These are phyloP conservation scores for Acanthurus leucopareius DNA, from an alignment of 2,797 vertebrate species.

Conservation along the genomic window DNA sequence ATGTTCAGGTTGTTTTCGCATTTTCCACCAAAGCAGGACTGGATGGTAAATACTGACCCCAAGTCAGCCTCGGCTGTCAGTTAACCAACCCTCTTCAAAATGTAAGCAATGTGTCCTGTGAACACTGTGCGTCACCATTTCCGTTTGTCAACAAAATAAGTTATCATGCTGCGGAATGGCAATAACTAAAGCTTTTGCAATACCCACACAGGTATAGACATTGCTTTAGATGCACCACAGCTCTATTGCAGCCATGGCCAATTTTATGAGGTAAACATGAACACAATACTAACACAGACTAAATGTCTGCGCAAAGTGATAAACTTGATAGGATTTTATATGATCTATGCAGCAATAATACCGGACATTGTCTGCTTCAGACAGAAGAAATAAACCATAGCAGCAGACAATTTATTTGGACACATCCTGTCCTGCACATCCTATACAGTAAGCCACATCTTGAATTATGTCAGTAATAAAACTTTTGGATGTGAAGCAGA, in stretches of 20 bases:
- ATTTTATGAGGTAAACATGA: constrained; percentile 5
- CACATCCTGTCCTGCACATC: too few relatives aligned
- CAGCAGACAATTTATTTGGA: background rate
- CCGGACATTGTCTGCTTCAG: background rate
- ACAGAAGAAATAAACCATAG: constrained; percentile 11
- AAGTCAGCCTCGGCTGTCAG: background rate
- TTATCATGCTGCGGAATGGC: constrained; percentile 18
- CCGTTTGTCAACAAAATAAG: constrained; percentile 20
- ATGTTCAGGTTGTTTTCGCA: background rate
- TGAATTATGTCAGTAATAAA: too few relatives aligned
- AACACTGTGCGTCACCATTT: background rate
- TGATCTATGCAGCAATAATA: constrained; percentile 9
- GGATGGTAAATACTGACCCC: background rate
- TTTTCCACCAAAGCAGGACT: constrained; percentile 25
- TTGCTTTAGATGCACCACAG: constrained; percentile 12
- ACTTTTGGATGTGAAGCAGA: too few relatives aligned
- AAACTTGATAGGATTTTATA: constrained; percentile 13
- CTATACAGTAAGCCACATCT: background rate
- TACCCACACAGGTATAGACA: background rate
- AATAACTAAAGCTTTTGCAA: constrained; percentile 26
- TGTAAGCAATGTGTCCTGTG: constrained; percentile 11
- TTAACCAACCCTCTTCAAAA: background rate
- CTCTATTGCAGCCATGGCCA: constrained; percentile 21
- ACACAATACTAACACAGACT: background rate
- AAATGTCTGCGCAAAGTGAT: constrained; percentile 2